phyloP scores from a whole-genome alignment of 2,797 vertebrate species.

The Pseudochaenichthys georgianus region DNA sequence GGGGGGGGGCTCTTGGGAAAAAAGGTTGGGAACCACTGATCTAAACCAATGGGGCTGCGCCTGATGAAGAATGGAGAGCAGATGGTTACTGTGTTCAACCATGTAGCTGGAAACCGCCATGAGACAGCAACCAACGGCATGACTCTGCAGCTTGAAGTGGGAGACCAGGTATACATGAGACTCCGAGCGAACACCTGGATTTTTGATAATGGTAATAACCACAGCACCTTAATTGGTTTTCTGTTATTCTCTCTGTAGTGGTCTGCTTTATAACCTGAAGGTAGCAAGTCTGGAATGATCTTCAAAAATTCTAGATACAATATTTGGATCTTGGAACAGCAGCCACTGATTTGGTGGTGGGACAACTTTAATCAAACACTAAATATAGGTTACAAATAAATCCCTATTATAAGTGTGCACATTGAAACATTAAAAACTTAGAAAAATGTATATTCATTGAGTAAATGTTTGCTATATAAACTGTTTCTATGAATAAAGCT shows the following conservation, averaged over 20 bases:
- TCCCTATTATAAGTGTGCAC: not conserved
- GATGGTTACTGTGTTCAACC: slow-evolving; percentile 29
- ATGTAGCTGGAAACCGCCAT: fast-evolving
- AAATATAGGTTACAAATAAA: not conserved
- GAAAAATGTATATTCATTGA: not conserved
- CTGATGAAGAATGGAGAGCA: too few species aligned
- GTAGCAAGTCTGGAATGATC: not conserved
- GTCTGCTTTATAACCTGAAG: not conserved
- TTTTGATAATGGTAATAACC: not conserved
- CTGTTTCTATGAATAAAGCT: not conserved
- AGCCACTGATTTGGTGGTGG: not conserved
- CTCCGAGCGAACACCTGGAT: not conserved
- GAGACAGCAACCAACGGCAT: slow-evolving; percentile 57
- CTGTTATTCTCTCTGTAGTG: slow-evolving; percentile 46
- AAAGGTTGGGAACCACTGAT: too few species aligned
- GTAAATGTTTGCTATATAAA: not conserved
- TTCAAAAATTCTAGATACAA: not conserved
- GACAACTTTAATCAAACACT: not conserved
- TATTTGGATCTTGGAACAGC: not conserved
- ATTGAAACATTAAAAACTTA: not conserved
- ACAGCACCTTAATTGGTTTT: slow-evolving; percentile 48
- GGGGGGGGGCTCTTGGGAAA: too few species aligned
- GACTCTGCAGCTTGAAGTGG: slow-evolving; percentile 32
- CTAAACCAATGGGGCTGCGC: too few species aligned
- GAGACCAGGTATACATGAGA: slow-evolving; percentile 58